Evolutionary conservation across 2,797 vertebrate genomes (phyloP).

Genomic region (Acestrorhynchus altus): DNA sequence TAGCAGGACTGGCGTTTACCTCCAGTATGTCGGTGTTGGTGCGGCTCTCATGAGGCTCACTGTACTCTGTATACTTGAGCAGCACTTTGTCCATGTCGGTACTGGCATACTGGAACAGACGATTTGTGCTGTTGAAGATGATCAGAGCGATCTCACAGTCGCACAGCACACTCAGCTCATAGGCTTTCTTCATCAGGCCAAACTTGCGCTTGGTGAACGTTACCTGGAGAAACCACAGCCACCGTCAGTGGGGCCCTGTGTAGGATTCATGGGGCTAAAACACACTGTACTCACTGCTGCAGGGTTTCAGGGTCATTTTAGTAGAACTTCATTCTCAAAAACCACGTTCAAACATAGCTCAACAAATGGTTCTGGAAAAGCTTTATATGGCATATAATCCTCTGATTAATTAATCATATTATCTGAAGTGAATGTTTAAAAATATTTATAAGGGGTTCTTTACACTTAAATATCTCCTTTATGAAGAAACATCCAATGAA

Average conservation of each 20-base stretch:
- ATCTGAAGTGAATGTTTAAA: no score
- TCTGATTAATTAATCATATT: no score
- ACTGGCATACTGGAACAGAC: conserved; percentile 97
- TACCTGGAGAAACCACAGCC: conserved; percentile 75
- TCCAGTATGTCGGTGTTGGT: conserved; percentile 93
- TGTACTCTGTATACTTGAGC: conserved; percentile 97
- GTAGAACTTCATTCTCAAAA: neutral
- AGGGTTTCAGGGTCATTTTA: neutral
- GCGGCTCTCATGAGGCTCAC: conserved; percentile 94
- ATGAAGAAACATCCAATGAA: no score
- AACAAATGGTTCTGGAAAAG: neutral
- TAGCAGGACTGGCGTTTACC: conserved; percentile 62
- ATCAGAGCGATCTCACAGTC: conserved; percentile 98
- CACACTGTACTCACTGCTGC: neutral
- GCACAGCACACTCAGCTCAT: conserved; percentile 94
- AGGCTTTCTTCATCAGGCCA: conserved; percentile 97
- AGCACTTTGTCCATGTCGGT: conserved; percentile 96
- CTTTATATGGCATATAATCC: neutral
- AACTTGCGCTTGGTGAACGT: conserved; percentile 97
- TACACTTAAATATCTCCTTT: no score
- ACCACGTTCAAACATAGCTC: neutral
- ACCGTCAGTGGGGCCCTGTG: neutral
- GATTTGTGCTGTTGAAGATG: conserved; percentile 97
- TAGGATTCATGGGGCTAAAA: neutral
- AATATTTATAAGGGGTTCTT: neutral